Percentiles rank a stretch among this genome's conserved stretches.
phyloP scores from a whole-genome alignment of 2,888 invertebrate genomes.

The Nymphalis urticae region DNA sequence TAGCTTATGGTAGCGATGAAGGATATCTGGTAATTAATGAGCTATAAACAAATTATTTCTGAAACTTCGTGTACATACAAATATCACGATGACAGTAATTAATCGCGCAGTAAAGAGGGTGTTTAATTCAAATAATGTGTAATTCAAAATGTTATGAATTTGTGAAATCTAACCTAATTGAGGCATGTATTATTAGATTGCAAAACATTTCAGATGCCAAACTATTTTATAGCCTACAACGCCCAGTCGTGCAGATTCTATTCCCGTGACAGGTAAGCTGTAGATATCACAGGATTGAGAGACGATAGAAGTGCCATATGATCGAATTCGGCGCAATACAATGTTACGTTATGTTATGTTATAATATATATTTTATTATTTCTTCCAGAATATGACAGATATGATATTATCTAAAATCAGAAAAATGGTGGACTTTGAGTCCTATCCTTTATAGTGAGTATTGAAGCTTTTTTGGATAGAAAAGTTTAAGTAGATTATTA shows the following conservation, averaged over 20 bases:
- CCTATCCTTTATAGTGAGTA: too few species aligned
- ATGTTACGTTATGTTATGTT: too few species aligned
- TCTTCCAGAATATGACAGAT: too few species aligned
- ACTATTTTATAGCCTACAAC: slow-evolving; percentile 34
- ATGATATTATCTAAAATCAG: too few species aligned
- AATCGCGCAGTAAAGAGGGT: background rate
- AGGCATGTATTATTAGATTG: slow-evolving; percentile 22
- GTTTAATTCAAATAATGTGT: background rate
- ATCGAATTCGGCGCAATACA: background rate
- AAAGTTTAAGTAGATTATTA: too few species aligned
- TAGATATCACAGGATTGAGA: slow-evolving; percentile 9
- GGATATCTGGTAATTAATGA: too few species aligned
- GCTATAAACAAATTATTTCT: background rate
- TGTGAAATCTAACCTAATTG: slow-evolving; percentile 24
- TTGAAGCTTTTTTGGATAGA: too few species aligned
- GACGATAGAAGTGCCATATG: background rate
- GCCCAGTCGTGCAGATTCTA: slow-evolving; percentile 35
- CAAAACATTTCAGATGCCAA: slow-evolving; percentile 30
- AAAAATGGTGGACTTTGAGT: too few species aligned
- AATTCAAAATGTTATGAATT: slow-evolving; percentile 18
- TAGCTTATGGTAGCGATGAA: too few species aligned
- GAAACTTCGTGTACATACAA: background rate
- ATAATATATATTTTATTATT: too few species aligned
- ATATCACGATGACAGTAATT: background rate
- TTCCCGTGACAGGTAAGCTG: slow-evolving; percentile 23